phyloP scores from a whole-genome alignment of 2,888 invertebrate species.

The Atrina japonica region DNA sequence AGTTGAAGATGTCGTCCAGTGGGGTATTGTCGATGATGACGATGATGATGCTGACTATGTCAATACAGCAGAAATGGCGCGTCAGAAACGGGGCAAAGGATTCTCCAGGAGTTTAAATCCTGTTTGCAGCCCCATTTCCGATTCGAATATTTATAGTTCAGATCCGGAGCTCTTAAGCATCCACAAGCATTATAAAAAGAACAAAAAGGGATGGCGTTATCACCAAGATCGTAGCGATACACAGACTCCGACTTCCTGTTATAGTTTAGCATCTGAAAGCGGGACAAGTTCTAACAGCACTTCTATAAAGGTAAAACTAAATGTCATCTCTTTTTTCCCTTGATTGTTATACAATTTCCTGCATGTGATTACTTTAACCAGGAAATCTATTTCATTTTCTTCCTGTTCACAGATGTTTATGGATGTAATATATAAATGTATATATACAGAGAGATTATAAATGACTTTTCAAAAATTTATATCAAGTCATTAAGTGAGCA shows the following conservation, averaged over 20 bases:
- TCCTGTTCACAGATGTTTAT: no score
- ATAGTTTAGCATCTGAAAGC: constrained; percentile 30
- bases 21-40: constrained; percentile 33
- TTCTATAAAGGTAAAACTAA: not conserved
- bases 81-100: constrained; percentile 42
- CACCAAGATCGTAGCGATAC: constrained; percentile 8
- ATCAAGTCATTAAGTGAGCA: no score
- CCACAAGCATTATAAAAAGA: constrained; percentile 38
- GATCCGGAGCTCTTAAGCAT: constrained; percentile 53
- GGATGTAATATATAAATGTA: no score
- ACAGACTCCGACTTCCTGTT: constrained; percentile 34
- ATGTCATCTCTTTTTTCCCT: not conserved
- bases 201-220: constrained; percentile 25
- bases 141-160: constrained; percentile 50
- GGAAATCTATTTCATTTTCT: no score
- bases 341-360: not conserved
- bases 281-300: not conserved
- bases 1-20: constrained; percentile 59
- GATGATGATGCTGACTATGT: constrained; percentile 34
- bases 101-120: constrained; percentile 27
- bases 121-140: constrained; percentile 31
- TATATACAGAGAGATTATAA: no score
- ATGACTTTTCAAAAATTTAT: no score
- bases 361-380: no score
- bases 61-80: constrained; percentile 53